Percentiles rank a stretch among this genome's conserved stretches.
phyloP scores from a whole-genome alignment of 2,797 vertebrate genomes.

The Ctenopoma multispine region DNA sequence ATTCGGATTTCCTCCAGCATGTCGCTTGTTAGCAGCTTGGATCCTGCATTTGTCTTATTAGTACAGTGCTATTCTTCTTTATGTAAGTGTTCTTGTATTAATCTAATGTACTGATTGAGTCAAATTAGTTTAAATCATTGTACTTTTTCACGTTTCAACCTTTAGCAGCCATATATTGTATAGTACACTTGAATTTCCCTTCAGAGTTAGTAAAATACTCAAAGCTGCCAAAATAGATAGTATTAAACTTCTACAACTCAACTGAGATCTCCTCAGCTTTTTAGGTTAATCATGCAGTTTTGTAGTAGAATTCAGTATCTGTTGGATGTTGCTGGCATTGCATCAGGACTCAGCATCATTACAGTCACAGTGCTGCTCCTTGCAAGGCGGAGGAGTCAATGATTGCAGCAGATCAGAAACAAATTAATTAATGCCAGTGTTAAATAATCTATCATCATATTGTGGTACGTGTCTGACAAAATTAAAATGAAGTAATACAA shows the following conservation, averaged over 20 bases:
- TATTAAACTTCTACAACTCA: no score
- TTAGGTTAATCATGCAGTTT: neutral
- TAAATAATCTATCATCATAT: slow-evolving; percentile 6
- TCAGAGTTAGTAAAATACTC: no score
- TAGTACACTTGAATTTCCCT: neutral
- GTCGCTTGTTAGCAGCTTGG: slow-evolving; percentile 28
- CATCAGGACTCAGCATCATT: neutral
- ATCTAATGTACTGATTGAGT: neutral
- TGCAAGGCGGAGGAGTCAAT: slow-evolving; percentile 1
- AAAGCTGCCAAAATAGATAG: no score
- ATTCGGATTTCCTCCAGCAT: slow-evolving; percentile 32
- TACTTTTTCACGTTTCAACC: no score
- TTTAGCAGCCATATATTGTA: neutral
- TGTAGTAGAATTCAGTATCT: neutral
- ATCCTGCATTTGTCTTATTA: neutral
- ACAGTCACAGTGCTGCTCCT: neutral
- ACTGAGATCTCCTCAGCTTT: neutral
- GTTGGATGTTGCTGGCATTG: neutral
- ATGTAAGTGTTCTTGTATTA: neutral
- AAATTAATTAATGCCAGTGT: slow-evolving; percentile 17
- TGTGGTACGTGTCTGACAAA: neutral
- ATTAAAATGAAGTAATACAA: neutral
- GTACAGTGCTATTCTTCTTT: neutral
- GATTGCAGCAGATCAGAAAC: slow-evolving; percentile 12
- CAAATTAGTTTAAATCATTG: neutral